Conservation (phyloP, 2,888 invertebrate species). For the Catocala nupta region DNA sequence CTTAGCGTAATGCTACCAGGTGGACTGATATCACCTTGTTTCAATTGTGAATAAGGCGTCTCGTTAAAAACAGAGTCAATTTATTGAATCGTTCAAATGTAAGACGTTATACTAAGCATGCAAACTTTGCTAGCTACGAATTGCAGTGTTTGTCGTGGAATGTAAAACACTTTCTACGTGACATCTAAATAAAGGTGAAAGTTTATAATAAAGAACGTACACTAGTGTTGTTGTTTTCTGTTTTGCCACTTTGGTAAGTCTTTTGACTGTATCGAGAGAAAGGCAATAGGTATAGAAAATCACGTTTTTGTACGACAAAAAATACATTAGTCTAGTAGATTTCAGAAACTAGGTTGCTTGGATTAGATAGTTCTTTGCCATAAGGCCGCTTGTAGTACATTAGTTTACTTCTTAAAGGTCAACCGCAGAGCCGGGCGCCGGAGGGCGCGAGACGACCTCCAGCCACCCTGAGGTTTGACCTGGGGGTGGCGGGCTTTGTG, state of each 20-base stretch:
- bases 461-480: no score
- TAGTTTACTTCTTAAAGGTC: no score
- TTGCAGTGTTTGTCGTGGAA: not conserved
- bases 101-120: not conserved
- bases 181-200: slow-evolving; percentile 56
- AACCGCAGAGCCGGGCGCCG: no score
- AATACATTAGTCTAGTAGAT: not conserved
- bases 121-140: not conserved
- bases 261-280: slow-evolving; percentile 53
- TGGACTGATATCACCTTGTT: slow-evolving; percentile 29
- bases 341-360: not conserved
- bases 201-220: slow-evolving; percentile 50
- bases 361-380: no score
- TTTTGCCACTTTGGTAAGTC: slow-evolving; percentile 42
- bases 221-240: slow-evolving; percentile 34
- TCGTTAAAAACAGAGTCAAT: slow-evolving; percentile 36
- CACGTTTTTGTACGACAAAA: slow-evolving; percentile 25
- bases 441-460: no score
- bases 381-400: no score
- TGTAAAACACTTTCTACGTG: slow-evolving; percentile 33
- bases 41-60: slow-evolving; percentile 19
- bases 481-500: no score
- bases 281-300: slow-evolving; percentile 47
- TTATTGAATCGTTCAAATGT: slow-evolving; percentile 3
- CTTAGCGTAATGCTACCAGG: slow-evolving; percentile 20